phyloP scores from a whole-genome alignment of 2,888 invertebrate genomes.

The Orchestes rusci region DNA sequence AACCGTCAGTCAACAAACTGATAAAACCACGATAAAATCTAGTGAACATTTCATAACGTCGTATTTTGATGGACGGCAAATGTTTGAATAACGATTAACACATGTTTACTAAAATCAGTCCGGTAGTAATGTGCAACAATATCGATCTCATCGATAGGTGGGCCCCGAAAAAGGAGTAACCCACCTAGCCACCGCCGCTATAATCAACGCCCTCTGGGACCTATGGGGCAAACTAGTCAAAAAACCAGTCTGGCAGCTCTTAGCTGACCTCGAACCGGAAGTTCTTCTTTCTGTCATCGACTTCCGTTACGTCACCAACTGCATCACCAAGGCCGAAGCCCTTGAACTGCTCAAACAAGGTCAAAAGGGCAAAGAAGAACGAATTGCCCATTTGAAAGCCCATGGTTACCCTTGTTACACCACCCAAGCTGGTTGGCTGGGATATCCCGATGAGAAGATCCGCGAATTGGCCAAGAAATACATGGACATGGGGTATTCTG shows the following conservation, averaged over 20 bases:
- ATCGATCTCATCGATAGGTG: conserved; percentile 44
- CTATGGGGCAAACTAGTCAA: conserved; percentile 77
- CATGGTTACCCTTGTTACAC: conserved; percentile 83
- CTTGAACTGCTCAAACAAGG: conserved; percentile 58
- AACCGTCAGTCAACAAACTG: not conserved
- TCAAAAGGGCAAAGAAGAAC: conserved; percentile 50
- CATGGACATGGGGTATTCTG: conserved; percentile 65
- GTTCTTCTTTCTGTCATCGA: conserved; percentile 79
- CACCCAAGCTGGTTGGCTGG: conserved; percentile 85
- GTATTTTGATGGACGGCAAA: no score
- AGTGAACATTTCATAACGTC: no score
- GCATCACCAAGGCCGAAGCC: conserved; percentile 76
- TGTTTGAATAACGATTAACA: no score
- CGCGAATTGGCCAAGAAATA: conserved; percentile 63
- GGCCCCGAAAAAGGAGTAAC: conserved; percentile 88
- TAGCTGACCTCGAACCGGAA: conserved; percentile 79
- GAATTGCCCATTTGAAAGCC: conserved; percentile 55
- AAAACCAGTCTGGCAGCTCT: conserved; percentile 81
- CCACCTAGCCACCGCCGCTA: conserved; percentile 80
- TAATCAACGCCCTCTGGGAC: conserved; percentile 90
- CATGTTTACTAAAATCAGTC: no score
- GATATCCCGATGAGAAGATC: conserved; percentile 73
- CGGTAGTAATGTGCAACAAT: no score
- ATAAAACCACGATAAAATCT: no score
- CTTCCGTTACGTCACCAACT: conserved; percentile 78